Percentiles rank a stretch among this genome's conserved stretches.
These are phyloP conservation scores for Nephrotoma appendiculata DNA, from an alignment of 2,888 invertebrate genomes.

Conservation along the genomic window DNA sequence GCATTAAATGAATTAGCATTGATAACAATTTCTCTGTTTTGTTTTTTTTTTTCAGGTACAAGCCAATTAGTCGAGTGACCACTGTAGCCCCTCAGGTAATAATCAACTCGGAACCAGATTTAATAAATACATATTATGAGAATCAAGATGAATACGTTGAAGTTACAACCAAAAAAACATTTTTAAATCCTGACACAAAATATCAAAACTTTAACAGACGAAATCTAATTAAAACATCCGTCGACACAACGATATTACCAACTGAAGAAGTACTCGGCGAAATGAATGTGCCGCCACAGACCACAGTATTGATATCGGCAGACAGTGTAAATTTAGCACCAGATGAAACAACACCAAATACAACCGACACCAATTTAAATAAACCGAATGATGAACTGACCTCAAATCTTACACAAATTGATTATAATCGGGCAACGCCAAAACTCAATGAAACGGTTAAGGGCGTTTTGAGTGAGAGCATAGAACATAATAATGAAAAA, in stretches of 20 bases:
- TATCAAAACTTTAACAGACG: not conserved
- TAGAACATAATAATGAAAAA: not conserved
- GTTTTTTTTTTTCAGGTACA: not conserved
- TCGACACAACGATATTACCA: not conserved
- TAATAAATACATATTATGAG: not conserved
- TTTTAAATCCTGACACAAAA: not conserved
- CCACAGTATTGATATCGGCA: not conserved
- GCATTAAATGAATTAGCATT: not conserved
- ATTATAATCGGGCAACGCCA: not conserved
- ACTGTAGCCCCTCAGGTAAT: not conserved
- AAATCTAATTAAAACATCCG: not conserved
- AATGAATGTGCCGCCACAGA: not conserved
- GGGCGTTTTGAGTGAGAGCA: not conserved
- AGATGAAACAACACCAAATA: not conserved
- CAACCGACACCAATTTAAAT: not conserved
- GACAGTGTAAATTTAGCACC: not conserved
- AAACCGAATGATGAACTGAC: not conserved
- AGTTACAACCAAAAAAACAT: not conserved
- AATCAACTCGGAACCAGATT: not conserved
- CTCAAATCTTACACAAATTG: not conserved
- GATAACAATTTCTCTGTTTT: not conserved
- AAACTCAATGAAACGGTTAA: not conserved
- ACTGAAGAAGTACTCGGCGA: not conserved
- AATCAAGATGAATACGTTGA: not conserved
- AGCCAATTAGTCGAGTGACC: not conserved